These are phyloP conservation scores for Ormyrus labotus DNA, from an alignment of 2,888 invertebrate species.

Conservation along the genomic window DNA sequence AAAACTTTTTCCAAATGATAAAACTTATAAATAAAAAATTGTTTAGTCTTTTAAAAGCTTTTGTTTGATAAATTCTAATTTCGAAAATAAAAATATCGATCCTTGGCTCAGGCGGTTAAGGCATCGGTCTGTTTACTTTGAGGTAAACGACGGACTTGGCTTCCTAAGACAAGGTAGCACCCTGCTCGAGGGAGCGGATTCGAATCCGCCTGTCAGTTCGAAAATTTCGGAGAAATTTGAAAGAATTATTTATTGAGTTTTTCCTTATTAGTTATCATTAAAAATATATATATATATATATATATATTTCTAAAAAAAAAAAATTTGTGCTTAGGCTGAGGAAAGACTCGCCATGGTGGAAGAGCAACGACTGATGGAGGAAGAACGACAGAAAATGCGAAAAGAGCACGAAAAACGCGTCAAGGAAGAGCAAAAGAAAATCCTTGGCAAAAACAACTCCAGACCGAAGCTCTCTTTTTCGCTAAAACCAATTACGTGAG, in stretches of 20 bases:
- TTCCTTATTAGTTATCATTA: too few species aligned
- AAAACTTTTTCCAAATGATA: background rate
- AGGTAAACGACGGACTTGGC: too few species aligned
- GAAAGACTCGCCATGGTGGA: slow-evolving; percentile 97
- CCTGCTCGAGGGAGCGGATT: too few species aligned
- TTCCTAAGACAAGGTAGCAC: too few species aligned
- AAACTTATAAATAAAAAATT: slow-evolving; percentile 7
- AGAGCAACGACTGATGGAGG: slow-evolving; percentile 96
- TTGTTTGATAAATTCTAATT: too few species aligned
- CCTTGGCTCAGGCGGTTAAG: too few species aligned
- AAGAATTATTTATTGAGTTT: too few species aligned
- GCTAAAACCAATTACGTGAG: slow-evolving; percentile 87
- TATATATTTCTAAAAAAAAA: background rate
- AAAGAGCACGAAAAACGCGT: slow-evolving; percentile 95
- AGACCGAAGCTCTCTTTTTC: slow-evolving; percentile 96
- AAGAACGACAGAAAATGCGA: slow-evolving; percentile 93
- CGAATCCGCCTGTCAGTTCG: too few species aligned
- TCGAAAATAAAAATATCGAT: too few species aligned
- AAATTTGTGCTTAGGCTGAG: slow-evolving; percentile 85
- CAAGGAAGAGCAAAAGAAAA: slow-evolving; percentile 97
- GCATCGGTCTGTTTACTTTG: too few species aligned
- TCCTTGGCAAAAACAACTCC: slow-evolving; percentile 97
- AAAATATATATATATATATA: background rate
- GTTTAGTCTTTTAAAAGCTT: background rate
- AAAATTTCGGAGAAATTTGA: too few species aligned